These are phyloP conservation scores for Sebastes taczanowskii DNA, from an alignment of 2,797 vertebrate species.

Conservation along the genomic window DNA sequence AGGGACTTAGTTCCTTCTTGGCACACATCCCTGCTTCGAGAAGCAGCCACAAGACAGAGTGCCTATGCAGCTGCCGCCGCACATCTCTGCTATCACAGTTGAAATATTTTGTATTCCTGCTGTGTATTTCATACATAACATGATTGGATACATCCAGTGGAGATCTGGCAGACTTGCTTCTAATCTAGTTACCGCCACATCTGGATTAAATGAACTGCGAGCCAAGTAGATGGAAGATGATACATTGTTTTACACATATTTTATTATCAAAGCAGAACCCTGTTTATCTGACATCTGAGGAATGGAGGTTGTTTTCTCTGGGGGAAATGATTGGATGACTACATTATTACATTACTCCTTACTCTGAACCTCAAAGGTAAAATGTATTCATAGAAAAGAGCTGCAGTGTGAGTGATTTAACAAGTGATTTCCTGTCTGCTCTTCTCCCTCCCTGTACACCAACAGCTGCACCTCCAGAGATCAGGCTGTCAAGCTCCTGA, in stretches of 20 bases:
- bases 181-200: constrained; percentile 70
- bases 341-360: constrained; percentile 1
- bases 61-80: constrained; percentile 47
- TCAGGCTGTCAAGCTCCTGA: too few relatives aligned
- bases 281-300: constrained; percentile 40
- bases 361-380: constrained; percentile 19
- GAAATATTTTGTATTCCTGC: constrained; percentile 46
- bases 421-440: background rate
- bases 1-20: constrained; percentile 71
- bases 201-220: constrained; percentile 57
- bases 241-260: constrained; percentile 49
- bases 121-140: constrained; percentile 62
- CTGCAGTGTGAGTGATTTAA: background rate
- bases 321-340: constrained; percentile 11
- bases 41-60: constrained; percentile 50
- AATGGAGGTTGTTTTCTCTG: constrained; percentile 22
- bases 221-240: constrained; percentile 52
- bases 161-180: constrained; percentile 52
- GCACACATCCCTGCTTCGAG: constrained; percentile 48
- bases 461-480: background rate
- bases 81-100: constrained; percentile 49
- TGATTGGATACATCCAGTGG: constrained; percentile 63
- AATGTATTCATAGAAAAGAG: background rate
- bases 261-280: constrained; percentile 30
- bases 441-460: background rate